These are phyloP conservation scores for Tinamus guttatus DNA, from an alignment of 2,113 vertebrate species.

Conservation along the genomic window DNA sequence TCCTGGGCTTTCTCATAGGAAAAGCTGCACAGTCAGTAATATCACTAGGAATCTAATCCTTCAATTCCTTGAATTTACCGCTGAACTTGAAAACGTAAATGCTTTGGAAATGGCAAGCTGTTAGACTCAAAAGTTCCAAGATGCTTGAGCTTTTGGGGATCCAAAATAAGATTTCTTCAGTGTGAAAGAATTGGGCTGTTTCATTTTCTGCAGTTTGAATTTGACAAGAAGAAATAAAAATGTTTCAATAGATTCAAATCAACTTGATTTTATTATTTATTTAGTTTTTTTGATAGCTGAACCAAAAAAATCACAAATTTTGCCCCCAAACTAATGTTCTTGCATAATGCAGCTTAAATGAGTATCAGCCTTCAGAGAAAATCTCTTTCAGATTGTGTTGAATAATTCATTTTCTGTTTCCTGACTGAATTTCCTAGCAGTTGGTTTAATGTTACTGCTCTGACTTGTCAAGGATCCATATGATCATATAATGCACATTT, in stretches of 20 bases:
- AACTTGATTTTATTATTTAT: neutral
- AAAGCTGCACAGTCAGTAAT: neutral
- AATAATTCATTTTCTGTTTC: conserved; percentile 64
- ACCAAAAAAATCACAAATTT: neutral
- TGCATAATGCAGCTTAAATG: neutral
- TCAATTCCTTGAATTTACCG: neutral
- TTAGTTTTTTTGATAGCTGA: neutral
- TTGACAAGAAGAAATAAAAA: neutral
- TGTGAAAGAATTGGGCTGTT: neutral
- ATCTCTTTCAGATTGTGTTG: conserved; percentile 38
- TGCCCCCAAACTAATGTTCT: neutral
- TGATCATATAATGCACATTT: conserved; percentile 4
- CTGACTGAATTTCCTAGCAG: conserved; percentile 30
- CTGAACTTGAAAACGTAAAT: neutral
- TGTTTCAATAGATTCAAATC: neutral
- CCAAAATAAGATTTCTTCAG: neutral
- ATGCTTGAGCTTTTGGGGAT: neutral
- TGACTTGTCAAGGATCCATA: conserved; percentile 30
- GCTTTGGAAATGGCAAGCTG: neutral
- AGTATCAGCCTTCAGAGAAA: conserved; percentile 5
- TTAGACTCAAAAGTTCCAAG: neutral
- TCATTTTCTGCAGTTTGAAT: neutral
- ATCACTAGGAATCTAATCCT: neutral
- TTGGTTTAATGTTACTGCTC: conserved; percentile 23
- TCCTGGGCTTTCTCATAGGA: neutral